Conservation (phyloP, 2,113 vertebrate genomes). For the Erinaceus europaeus region DNA sequence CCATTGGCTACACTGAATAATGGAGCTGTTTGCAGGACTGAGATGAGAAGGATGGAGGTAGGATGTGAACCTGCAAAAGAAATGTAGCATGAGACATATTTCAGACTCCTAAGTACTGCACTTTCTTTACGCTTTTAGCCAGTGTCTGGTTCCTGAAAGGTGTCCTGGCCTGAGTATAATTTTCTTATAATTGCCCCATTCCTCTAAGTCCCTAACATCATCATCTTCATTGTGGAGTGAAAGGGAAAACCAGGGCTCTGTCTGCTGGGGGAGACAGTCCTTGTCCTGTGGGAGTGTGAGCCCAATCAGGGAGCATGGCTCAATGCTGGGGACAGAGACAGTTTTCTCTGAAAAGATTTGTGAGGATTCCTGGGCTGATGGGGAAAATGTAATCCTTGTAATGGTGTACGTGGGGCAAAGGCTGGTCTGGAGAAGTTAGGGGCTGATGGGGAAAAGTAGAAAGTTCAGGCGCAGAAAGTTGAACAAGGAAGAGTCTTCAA, state of each 20-base stretch:
- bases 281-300: neutral
- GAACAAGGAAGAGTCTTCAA: neutral
- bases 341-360: fast-evolving
- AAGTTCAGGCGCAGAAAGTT: slow-evolving; percentile 15
- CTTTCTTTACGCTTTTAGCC: neutral
- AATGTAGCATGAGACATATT: neutral
- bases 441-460: no score
- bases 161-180: neutral
- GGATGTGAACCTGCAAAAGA: slow-evolving; percentile 8
- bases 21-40: slow-evolving; percentile 8
- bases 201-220: neutral
- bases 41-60: neutral
- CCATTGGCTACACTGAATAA: slow-evolving; percentile 1
- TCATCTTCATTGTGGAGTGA: neutral
- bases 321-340: neutral
- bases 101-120: neutral
- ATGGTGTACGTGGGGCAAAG: neutral
- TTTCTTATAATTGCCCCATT: neutral
- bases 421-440: neutral
- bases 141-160: slow-evolving; percentile 12
- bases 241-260: neutral
- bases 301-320: neutral
- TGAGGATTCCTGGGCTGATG: neutral
- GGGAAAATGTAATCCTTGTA: neutral
- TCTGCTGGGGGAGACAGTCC: neutral